Evolutionary conservation across 1,140 invertebrate genomes (phyloP).

Genomic region (Holotrichia oblita): DNA sequence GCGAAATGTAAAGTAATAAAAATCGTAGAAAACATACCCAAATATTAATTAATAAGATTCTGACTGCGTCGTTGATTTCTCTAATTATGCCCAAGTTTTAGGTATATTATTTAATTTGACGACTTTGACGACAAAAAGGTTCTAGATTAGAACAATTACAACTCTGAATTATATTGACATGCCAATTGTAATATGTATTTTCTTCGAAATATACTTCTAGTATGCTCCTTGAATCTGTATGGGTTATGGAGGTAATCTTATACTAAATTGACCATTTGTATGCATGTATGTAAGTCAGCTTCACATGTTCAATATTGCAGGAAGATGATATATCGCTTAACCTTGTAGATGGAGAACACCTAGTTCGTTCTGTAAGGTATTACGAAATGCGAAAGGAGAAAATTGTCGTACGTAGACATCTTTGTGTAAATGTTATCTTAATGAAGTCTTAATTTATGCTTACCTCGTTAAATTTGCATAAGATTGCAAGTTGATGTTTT

Average conservation of each 20-base stretch:
- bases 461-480: not conserved
- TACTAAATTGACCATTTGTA: not conserved
- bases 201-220: too few relatives aligned
- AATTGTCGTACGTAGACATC: not conserved
- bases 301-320: not conserved
- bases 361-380: not conserved
- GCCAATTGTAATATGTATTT: too few relatives aligned
- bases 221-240: too few relatives aligned
- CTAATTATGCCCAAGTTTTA: too few relatives aligned
- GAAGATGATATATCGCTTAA: not conserved
- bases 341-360: not conserved
- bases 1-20: too few relatives aligned
- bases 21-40: too few relatives aligned
- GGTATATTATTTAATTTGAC: too few relatives aligned
- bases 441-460: constrained; percentile 1
- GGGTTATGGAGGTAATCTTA: not conserved
- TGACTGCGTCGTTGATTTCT: too few relatives aligned
- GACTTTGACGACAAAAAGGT: too few relatives aligned
- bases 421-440: not conserved
- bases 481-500: not conserved
- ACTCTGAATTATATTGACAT: too few relatives aligned
- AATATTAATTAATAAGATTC: too few relatives aligned
- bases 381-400: not conserved
- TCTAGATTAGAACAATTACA: too few relatives aligned
- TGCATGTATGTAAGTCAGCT: not conserved